Percentiles rank a stretch among this genome's conserved stretches.
These are phyloP conservation scores for Discoglossus pictus DNA, from an alignment of 2,797 vertebrate genomes.

Conservation along the genomic window DNA sequence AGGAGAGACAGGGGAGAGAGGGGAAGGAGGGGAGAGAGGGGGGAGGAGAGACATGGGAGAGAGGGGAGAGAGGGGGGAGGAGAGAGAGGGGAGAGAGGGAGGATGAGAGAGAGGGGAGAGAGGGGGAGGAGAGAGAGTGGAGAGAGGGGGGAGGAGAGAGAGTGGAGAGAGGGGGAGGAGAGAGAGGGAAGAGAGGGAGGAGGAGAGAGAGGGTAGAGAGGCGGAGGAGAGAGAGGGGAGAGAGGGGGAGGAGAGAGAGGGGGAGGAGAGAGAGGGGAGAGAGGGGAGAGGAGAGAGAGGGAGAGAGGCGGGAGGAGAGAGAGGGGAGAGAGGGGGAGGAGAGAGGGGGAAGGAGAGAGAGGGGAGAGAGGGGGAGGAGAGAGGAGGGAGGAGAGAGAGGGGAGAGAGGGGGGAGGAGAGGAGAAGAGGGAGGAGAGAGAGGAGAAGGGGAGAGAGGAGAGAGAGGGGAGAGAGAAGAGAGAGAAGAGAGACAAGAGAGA, in stretches of 20 bases:
- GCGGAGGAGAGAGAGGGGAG: neutral
- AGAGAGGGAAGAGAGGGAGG: neutral
- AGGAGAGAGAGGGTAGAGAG: neutral
- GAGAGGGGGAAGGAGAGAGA: neutral
- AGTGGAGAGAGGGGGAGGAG: neutral
- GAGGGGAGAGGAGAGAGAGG: constrained; percentile 30
- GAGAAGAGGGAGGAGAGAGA: too few species aligned
- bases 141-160: neutral
- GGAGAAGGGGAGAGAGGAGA: neutral
- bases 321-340: neutral
- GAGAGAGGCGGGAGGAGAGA: neutral
- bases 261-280: constrained; percentile 9
- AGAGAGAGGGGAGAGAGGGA: neutral
- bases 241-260: neutral
- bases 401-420: too few species aligned
- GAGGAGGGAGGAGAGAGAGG: too few species aligned
- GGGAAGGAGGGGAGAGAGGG: neutral
- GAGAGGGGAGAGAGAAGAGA: neutral
- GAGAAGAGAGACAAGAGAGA: neutral
- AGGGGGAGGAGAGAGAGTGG: neutral
- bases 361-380: neutral
- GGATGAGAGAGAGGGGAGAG: neutral
- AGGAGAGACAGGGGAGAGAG: too few species aligned
- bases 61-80: neutral
- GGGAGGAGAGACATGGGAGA: neutral